Conservation (phyloP, 2,113 vertebrate genomes). For the Pseudorasbora parva region DNA sequence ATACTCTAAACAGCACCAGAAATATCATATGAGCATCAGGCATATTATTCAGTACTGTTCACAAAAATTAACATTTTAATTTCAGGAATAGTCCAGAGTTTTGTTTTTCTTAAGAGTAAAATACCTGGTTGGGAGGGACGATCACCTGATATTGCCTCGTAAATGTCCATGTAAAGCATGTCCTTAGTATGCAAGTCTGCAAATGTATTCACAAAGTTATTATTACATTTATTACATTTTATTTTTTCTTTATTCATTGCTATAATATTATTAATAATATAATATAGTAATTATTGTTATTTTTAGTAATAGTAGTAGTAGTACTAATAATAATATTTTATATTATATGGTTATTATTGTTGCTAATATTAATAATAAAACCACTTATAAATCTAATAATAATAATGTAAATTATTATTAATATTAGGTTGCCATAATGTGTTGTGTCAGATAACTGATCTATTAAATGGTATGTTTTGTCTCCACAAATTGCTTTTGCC, state of each 20-base stretch:
- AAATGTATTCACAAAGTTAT: not conserved
- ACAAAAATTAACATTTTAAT: not conserved
- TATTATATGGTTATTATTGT: no score
- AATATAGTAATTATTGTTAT: not conserved
- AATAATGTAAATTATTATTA: not conserved
- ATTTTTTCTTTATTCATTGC: not conserved
- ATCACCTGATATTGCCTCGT: not conserved
- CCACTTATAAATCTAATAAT: no score
- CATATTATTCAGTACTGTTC: not conserved
- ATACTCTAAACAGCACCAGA: constrained; percentile 61
- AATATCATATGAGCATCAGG: not conserved
- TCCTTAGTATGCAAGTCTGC: constrained; percentile 7
- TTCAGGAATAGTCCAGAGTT: not conserved
- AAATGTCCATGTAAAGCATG: not conserved
- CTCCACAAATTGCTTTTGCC: not conserved
- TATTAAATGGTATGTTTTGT: not conserved
- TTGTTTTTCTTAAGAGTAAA: not conserved
- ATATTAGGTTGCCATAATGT: not conserved
- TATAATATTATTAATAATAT: not conserved
- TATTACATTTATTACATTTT: not conserved
- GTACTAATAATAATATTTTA: no score
- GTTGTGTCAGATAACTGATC: not conserved
- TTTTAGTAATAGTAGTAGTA: no score
- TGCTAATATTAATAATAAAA: no score
- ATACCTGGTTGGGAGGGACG: constrained; percentile 25